phyloP scores from a whole-genome alignment of 92 coral and sea anemone genomes.

The Parazoanthus atlanticus region DNA sequence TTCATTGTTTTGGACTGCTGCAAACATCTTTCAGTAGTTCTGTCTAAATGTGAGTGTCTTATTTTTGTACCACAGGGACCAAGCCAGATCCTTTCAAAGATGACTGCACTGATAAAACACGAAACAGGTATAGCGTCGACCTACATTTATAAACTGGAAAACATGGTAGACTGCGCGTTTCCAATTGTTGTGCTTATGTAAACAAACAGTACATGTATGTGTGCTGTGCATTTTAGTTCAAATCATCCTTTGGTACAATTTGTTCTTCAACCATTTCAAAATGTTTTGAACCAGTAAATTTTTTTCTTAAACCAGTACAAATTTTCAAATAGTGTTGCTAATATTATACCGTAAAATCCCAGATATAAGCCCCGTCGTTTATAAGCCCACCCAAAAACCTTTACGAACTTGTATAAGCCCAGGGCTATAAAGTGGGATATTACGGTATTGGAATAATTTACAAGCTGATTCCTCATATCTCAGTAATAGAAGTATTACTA shows the following conservation, averaged over 20 bases:
- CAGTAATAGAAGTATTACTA: no score
- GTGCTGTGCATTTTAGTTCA: background rate
- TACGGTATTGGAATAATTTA: no score
- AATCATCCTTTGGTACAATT: no score
- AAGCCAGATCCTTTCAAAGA: background rate
- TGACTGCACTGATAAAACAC: background rate
- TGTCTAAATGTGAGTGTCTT: conserved; percentile 1
- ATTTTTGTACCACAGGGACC: conserved; percentile 44
- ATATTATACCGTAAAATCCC: background rate
- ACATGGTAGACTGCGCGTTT: background rate
- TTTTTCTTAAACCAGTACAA: background rate
- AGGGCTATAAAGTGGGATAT: no score
- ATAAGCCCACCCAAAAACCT: no score
- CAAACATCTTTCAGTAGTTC: no score
- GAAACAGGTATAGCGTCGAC: background rate
- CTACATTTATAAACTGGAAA: background rate
- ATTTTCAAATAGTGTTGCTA: background rate
- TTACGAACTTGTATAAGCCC: no score
- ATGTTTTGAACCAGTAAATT: background rate
- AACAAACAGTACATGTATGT: conserved; percentile 3
- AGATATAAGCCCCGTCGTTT: no score
- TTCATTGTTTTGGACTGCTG: no score
- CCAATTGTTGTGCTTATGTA: background rate
- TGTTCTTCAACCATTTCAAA: conserved; percentile 33
- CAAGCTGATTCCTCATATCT: no score